phyloP scores from a whole-genome alignment of 2,888 invertebrate genomes.

The Erannis defoliaria region DNA sequence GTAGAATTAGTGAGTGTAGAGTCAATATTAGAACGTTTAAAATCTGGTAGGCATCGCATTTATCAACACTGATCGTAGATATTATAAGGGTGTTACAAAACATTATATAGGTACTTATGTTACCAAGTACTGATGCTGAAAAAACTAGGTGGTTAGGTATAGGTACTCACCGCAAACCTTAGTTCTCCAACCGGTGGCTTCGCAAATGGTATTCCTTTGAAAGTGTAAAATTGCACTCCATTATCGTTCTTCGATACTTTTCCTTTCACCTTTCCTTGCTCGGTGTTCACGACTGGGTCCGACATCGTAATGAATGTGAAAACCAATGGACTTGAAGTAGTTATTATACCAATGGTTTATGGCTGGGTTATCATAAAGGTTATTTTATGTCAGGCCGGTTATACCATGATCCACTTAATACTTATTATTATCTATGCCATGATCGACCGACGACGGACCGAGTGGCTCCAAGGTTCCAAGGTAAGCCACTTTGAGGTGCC shows the following conservation, averaged over 20 bases:
- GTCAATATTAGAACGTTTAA: too few relatives aligned
- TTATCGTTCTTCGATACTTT: slow-evolving; percentile 64
- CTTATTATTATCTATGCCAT: slow-evolving; percentile 9
- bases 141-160: background rate
- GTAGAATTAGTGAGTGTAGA: too few relatives aligned
- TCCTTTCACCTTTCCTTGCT: slow-evolving; percentile 82
- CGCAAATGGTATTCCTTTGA: slow-evolving; percentile 83
- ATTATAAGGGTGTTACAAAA: too few relatives aligned
- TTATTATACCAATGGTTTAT: slow-evolving; percentile 5
- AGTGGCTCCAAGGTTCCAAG: background rate
- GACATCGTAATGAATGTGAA: slow-evolving; percentile 48
- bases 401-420: slow-evolving; percentile 10
- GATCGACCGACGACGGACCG: background rate
- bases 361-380: slow-evolving; percentile 5
- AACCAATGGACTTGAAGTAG: background rate
- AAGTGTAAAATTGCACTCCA: slow-evolving; percentile 65
- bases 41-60: too few relatives aligned
- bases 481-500: background rate
- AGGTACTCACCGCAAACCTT: slow-evolving; percentile 62
- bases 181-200: slow-evolving; percentile 77
- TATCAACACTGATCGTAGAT: too few relatives aligned
- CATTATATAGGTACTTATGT: background rate
- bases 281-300: slow-evolving; percentile 62
- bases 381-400: slow-evolving; percentile 6
- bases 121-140: background rate